Conservation (phyloP, 2,888 invertebrate genomes). For the Perizoma flavofasciatum region DNA sequence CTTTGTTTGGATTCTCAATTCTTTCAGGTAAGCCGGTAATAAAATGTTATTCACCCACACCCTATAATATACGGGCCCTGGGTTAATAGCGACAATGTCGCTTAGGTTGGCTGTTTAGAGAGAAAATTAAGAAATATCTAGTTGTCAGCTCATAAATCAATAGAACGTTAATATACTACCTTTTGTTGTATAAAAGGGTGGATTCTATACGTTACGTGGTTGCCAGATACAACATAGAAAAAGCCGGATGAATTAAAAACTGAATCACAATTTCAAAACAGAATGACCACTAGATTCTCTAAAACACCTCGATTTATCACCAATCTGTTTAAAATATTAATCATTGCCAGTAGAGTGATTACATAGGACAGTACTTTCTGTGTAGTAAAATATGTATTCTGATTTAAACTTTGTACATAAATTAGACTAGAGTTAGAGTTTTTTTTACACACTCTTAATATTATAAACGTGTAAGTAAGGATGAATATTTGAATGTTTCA, state of each 20-base stretch:
- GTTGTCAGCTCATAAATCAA: constrained; percentile 58
- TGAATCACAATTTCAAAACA: too few species aligned
- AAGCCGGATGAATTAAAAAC: constrained; percentile 12
- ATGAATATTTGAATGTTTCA: too few species aligned
- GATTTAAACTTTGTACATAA: too few species aligned
- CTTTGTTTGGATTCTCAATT: constrained; percentile 14
- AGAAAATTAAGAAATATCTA: constrained; percentile 62
- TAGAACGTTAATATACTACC: constrained; percentile 41
- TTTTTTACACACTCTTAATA: too few species aligned
- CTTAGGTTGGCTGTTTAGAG: constrained; percentile 45
- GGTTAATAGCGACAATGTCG: constrained; percentile 34
- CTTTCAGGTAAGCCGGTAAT: constrained; percentile 18
- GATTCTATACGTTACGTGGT: constrained; percentile 39
- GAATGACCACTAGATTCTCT: too few species aligned
- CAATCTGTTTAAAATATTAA: too few species aligned
- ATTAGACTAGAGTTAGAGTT: too few species aligned
- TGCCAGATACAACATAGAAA: constrained; percentile 4
- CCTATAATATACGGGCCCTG: constrained; percentile 39
- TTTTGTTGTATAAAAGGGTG: constrained; percentile 49
- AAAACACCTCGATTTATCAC: too few species aligned
- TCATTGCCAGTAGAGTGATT: too few species aligned
- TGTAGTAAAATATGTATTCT: too few species aligned
- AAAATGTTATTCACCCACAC: constrained; percentile 47
- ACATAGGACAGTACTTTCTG: too few species aligned
- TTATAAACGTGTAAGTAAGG: too few species aligned